phyloP scores from a whole-genome alignment of 2,888 invertebrate species.

The Drosophila borborema region DNA sequence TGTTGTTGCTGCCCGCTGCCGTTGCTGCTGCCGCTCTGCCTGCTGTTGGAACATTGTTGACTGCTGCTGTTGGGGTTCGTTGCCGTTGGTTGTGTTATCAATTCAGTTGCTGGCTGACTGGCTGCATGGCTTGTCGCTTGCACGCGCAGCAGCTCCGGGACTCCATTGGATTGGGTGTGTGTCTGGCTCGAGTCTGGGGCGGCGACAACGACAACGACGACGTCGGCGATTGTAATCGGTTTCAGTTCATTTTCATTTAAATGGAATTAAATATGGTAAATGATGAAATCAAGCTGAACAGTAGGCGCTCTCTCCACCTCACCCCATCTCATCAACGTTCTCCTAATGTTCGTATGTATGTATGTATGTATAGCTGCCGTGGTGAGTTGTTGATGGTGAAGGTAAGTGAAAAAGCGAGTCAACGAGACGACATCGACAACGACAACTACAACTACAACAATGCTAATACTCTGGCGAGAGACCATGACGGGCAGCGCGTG shows the following conservation, averaged over 20 bases:
- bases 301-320: constrained; percentile 26
- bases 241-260: constrained; percentile 80
- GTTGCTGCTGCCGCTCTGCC: not conserved
- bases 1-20: constrained; percentile 40
- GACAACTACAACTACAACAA: constrained; percentile 51
- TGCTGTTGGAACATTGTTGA: constrained; percentile 48
- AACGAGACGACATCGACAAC: constrained; percentile 58
- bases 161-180: constrained; percentile 15
- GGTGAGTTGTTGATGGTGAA: constrained; percentile 71
- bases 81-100: constrained; percentile 74
- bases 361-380: constrained; percentile 26
- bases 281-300: constrained; percentile 72
- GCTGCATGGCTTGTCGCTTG: constrained; percentile 62
- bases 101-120: constrained; percentile 70
- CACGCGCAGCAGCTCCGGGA: constrained; percentile 37
- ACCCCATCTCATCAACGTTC: not conserved
- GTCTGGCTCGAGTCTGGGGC: constrained; percentile 65
- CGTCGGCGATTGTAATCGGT: constrained; percentile 72
- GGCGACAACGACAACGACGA: constrained; percentile 31
- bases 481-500: constrained; percentile 33
- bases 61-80: constrained; percentile 66
- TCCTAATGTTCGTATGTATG: not conserved
- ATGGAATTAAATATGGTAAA: constrained; percentile 80
- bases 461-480: constrained; percentile 53
- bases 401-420: constrained; percentile 71